Percentiles rank a stretch among this genome's conserved stretches.
phyloP scores from a whole-genome alignment of 1,140 invertebrate genomes.

The Babylonia areolata region DNA sequence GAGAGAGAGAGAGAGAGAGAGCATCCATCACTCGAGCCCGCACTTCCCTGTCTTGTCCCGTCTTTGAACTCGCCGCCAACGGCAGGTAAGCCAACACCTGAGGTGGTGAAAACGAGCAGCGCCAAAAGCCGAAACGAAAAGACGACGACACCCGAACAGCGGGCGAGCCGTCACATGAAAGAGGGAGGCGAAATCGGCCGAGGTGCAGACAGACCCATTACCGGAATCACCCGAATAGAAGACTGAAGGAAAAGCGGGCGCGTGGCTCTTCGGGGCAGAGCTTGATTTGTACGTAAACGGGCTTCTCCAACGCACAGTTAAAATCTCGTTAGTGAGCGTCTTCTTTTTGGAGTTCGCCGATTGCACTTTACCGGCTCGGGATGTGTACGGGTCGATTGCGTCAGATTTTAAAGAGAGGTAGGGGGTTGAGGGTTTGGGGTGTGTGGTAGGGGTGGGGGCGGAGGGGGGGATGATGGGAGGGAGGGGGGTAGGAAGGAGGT shows the following conservation, averaged over 20 bases:
- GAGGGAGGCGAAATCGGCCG: neutral
- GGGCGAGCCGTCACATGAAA: neutral
- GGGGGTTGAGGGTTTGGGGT: too few relatives aligned
- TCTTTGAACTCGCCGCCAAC: neutral
- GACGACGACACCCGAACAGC: slow-evolving; percentile 9
- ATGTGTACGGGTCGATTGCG: neutral
- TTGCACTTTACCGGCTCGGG: neutral
- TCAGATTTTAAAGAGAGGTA: too few relatives aligned
- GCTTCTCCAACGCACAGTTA: neutral
- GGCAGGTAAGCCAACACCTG: neutral
- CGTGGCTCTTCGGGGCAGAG: neutral
- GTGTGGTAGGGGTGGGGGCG: too few relatives aligned
- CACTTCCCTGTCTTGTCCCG: neutral
- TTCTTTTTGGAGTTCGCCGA: neutral
- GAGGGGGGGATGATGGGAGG: too few relatives aligned
- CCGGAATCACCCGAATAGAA: neutral
- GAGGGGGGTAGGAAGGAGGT: too few relatives aligned
- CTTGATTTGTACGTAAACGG: slow-evolving; percentile 3
- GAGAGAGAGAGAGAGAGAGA: too few relatives aligned
- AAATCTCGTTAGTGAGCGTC: neutral
- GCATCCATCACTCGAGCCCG: neutral
- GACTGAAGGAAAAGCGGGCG: neutral
- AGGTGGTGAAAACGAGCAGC: neutral
- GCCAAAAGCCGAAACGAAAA: neutral
- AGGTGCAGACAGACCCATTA: slow-evolving; percentile 6